Evolutionary conservation across 1,140 invertebrate species (phyloP), one percentile per base, ranked within the genome.

Genomic region (Lasioglossum baleicum): DNA sequence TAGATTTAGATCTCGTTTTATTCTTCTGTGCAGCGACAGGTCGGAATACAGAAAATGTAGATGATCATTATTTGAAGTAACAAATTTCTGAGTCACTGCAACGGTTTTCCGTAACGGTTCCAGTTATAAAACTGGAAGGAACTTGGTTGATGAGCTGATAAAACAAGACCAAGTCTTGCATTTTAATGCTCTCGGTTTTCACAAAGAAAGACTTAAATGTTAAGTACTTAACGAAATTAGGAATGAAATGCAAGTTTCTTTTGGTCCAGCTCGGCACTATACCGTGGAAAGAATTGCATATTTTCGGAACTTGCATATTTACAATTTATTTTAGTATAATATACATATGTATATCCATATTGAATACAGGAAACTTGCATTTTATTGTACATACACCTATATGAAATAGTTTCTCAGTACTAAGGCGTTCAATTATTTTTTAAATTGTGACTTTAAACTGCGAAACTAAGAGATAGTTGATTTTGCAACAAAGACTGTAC

Each of bases 401-500:
- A 2, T 58, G 17, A 58, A n/a, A n/a, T n/a, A 58, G 5, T 58
- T n/a, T n/a, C 20, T 58, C 56, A 58, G 17, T n/a, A n/a, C n/a
- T n/a, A 20, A 58, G 17, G 56, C 56, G 56, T 58, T 58, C n/a
- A 58, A n/a, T n/a, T 58, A 58, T 58, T 58, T 58, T 58, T 58
- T n/a, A n/a, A 58, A n/a, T 58, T 20, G 8, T 58, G 56, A 58
- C 56, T n/a, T 58, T 58, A 58, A 10, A 58, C n/a, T 58, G 56
- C n/a, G 56, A 58, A n/a, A 2, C 56, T n/a, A 58, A n/a, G 6
- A 6, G n/a, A 58, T 20, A 17, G n/a, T n/a, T n/a, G 20, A 20
- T 58, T 58, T 58, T n/a, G n/a, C 20, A 58, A 58, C 56, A 58
- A n/a, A 58, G 56, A 58, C 56, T 58, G 15, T 53, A 53, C 17